phyloP scores from a whole-genome alignment of 2,888 invertebrate species.

The Boloria euphrosyne region DNA sequence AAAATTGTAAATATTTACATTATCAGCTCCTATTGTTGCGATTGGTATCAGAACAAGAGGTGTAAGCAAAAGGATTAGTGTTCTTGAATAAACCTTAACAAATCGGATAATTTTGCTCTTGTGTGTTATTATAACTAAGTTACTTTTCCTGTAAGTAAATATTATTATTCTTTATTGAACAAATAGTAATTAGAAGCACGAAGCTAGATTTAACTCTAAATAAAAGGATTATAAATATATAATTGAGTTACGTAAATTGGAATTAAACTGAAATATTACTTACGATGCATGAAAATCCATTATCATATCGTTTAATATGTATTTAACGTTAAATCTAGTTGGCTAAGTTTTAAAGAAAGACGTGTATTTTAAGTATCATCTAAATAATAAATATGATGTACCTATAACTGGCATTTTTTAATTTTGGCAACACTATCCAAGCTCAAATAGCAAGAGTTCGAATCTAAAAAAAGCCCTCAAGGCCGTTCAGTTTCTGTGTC shows the following conservation, averaged over 20 bases:
- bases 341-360: neutral
- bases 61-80: slow-evolving; percentile 50
- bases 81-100: slow-evolving; percentile 59
- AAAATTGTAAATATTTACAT: slow-evolving; percentile 56
- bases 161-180: neutral
- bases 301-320: neutral
- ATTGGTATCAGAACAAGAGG: slow-evolving; percentile 61
- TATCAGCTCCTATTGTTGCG: slow-evolving; percentile 49
- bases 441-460: neutral
- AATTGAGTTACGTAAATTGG: neutral
- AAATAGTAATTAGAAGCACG: neutral
- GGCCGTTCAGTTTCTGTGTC: neutral
- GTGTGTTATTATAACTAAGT: slow-evolving; percentile 56
- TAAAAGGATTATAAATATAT: neutral
- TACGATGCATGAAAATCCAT: neutral
- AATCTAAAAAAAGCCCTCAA: slow-evolving; percentile 6
- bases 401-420: neutral
- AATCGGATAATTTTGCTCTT: slow-evolving; percentile 52
- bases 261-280: neutral
- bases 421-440: neutral
- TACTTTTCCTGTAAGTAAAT: slow-evolving; percentile 55
- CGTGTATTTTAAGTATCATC: no score
- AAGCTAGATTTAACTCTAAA: no score
- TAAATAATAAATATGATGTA: no score
- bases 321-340: slow-evolving; percentile 1